Percentiles rank a stretch among this genome's conserved stretches.
Evolutionary conservation across 2,113 vertebrate genomes (phyloP).

Genomic region (Speoplatyrhinus poulsoni): DNA sequence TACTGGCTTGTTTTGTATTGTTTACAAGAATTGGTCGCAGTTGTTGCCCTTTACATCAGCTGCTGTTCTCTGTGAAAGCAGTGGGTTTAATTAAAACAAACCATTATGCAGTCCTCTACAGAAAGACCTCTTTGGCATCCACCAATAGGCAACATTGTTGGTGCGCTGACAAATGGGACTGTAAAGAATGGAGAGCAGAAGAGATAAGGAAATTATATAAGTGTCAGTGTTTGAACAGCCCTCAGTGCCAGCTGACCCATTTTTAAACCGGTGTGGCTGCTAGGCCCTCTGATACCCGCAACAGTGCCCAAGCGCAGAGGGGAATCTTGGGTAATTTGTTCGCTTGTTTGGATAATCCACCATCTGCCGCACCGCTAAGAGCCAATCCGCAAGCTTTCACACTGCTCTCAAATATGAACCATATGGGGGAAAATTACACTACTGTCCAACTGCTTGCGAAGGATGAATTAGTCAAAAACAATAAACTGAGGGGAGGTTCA

Average conservation of each 20-base stretch:
- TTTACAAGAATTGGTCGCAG: conserved; percentile 38
- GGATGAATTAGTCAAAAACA: conserved; percentile 13
- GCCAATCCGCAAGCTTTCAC: conserved; percentile 41
- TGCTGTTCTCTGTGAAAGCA: conserved; percentile 20
- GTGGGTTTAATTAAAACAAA: conserved; percentile 47
- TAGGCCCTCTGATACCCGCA: conserved; percentile 45
- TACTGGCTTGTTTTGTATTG: conserved; percentile 23
- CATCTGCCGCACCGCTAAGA: conserved; percentile 69
- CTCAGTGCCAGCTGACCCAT: conserved; percentile 56
- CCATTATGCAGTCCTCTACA: conserved; percentile 18
- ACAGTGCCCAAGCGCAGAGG: conserved; percentile 57
- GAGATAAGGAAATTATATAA: conserved; percentile 42
- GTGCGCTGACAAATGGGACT: conserved; percentile 21
- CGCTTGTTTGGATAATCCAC: conserved; percentile 75
- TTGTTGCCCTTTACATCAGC: conserved; percentile 30
- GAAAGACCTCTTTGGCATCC: conserved; percentile 8
- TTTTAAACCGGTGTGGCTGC: conserved; percentile 50
- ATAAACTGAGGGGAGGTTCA: not conserved
- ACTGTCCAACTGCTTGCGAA: conserved; percentile 35
- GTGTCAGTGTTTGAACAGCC: conserved; percentile 29
- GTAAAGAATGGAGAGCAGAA: not conserved
- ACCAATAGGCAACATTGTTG: conserved; percentile 1
- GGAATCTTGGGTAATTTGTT: conserved; percentile 70
- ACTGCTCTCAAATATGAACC: conserved; percentile 50
- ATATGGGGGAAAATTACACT: conserved; percentile 47